Evolutionary conservation across 2,888 invertebrate species (phyloP).

Genomic region (Proisotoma minuta): DNA sequence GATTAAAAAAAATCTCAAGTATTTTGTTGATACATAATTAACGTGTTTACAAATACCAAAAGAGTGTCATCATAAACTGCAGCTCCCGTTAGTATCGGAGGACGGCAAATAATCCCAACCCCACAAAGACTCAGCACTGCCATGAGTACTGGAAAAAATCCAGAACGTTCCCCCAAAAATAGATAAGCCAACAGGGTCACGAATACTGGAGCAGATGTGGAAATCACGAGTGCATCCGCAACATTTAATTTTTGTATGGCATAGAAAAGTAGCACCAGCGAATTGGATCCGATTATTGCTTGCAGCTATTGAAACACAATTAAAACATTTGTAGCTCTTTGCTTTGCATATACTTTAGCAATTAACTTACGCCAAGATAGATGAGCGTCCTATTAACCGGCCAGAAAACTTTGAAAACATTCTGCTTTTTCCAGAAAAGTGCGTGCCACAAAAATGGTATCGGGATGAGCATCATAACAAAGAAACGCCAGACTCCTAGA

Average conservation of each 20-base stretch:
- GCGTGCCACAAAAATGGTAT: slow-evolving; percentile 29
- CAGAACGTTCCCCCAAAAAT: slow-evolving; percentile 23
- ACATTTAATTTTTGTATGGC: slow-evolving; percentile 25
- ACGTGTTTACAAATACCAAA: slow-evolving; percentile 16
- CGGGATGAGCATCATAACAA: slow-evolving; percentile 28
- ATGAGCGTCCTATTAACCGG: slow-evolving; percentile 14
- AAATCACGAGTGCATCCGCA: slow-evolving; percentile 29
- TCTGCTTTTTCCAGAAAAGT: slow-evolving; percentile 17
- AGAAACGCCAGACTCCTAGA: slow-evolving; percentile 35
- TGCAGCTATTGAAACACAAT: slow-evolving; percentile 17
- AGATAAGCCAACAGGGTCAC: slow-evolving; percentile 26
- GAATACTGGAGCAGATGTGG: slow-evolving; percentile 24
- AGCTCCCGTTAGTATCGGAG: slow-evolving; percentile 27
- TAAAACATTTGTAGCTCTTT: not conserved
- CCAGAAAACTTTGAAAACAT: slow-evolving; percentile 24
- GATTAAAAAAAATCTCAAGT: not conserved
- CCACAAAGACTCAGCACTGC: slow-evolving; percentile 23
- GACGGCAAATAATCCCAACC: slow-evolving; percentile 26
- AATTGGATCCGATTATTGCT: slow-evolving; percentile 29
- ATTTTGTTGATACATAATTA: not conserved
- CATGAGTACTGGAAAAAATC: slow-evolving; percentile 18
- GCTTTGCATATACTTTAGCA: not conserved
- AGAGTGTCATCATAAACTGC: slow-evolving; percentile 16
- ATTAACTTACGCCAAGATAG: slow-evolving; percentile 22
- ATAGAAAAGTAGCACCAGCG: slow-evolving; percentile 30